phyloP scores from a whole-genome alignment of 2,113 vertebrate species.

The Oxyruncus cristatus region DNA sequence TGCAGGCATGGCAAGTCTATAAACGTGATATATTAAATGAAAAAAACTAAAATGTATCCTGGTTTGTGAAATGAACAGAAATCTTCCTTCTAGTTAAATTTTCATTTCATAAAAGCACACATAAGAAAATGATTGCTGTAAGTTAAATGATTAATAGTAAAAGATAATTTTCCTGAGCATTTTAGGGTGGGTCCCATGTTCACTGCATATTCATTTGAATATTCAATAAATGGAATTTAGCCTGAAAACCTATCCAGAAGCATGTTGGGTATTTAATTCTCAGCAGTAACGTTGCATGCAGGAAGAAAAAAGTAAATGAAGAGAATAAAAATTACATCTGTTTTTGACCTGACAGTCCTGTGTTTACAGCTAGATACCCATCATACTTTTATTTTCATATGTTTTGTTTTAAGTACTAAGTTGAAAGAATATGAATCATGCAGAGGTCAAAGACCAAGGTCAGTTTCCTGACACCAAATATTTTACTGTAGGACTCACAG shows the following conservation, averaged over 20 bases:
- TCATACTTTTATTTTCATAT: slow-evolving; percentile 35
- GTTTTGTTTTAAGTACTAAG: slow-evolving; percentile 62
- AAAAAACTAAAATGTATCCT: not conserved
- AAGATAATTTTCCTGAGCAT: not conserved
- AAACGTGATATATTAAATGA: not conserved
- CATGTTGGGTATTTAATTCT: not conserved
- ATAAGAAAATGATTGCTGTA: not conserved
- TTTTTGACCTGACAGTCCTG: not conserved
- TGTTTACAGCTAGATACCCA: slow-evolving; percentile 1
- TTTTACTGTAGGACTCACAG: slow-evolving; percentile 41
- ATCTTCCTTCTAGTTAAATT: not conserved
- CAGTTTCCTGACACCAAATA: slow-evolving; percentile 36
- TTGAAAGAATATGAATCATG: slow-evolving; percentile 30
- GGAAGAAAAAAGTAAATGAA: slow-evolving; percentile 18
- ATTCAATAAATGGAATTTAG: slow-evolving; percentile 13
- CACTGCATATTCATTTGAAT: not conserved
- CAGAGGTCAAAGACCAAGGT: not conserved
- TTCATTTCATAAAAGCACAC: not conserved
- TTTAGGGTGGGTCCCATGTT: not conserved
- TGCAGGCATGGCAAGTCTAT: not conserved
- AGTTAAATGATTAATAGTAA: not conserved
- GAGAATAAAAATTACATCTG: not conserved
- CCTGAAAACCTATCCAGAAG: slow-evolving; percentile 22
- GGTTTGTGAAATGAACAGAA: not conserved
- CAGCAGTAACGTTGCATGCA: not conserved